Evolutionary conservation across 2,888 invertebrate species (phyloP), one percentile per base, ranked within the genome.

Genomic region (Oscheius sp.): DNA sequence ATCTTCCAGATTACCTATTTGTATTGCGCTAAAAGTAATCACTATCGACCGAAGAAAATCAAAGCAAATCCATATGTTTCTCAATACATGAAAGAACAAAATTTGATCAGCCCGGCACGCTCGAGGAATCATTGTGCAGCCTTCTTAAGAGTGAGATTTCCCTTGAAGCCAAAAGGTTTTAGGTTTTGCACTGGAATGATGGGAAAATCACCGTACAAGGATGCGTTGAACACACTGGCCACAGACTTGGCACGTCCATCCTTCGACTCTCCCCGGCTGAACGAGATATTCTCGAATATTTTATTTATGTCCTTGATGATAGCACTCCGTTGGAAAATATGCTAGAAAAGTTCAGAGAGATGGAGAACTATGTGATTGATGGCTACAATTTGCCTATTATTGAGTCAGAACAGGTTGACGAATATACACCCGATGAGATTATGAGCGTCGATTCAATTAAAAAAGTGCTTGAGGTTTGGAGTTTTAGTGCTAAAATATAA

Each of bases 141-240:
- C 8, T 74, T 72, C 29, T 57, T 74, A 2, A n/a, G 74, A 39
- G 74, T 74, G 6, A 39, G 52, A 50, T 27, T 39, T n/a, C 17
- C 12, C 15, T 10, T 6, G 29, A 4, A 25, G 33, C 6, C 31
- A n/a, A 37, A 8, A 10, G 23, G 15, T 53, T 55, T 1, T 17
- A 73, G 73, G 70, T 73, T 1, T 31, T 74, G 4, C 68, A 71
- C 39, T 74, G 74, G 74, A 46, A 45, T n/a, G 74, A 74, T 33
- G 72, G 74, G 2, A 52, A 55, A 5, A 37, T 74, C 12, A 68
- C 64, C 10, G 76, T 79, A n/a, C 69, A 73, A 33, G 80, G 80
- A n/a, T 71, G 68, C 45, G 72, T 78, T 5, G 80, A 80, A 34
- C 80, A 80, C 61, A 77, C 77, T 8, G 80, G 78, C 0, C 80